phyloP scores from a whole-genome alignment of 2,797 vertebrate genomes.

The Notolepis coatsorum region DNA sequence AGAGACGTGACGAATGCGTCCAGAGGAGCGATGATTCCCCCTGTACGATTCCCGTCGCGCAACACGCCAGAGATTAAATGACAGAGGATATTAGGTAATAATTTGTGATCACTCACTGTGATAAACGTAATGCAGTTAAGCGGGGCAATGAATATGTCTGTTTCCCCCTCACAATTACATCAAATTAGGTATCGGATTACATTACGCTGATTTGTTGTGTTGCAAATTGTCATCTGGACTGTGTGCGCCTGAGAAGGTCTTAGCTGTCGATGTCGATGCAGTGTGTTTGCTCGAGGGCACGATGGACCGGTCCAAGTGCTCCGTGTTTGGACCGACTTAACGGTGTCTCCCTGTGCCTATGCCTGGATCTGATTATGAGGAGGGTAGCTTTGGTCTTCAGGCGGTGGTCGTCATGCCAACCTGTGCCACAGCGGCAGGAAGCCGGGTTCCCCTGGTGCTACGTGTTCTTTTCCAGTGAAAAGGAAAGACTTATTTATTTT shows the following conservation, averaged over 20 bases:
- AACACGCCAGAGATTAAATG: constrained; percentile 76
- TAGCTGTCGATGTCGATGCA: constrained; percentile 57
- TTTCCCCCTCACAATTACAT: constrained; percentile 68
- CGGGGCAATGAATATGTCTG: constrained; percentile 72
- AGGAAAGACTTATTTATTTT: no score
- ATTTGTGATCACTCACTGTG: constrained; percentile 73
- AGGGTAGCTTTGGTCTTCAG: constrained; percentile 35
- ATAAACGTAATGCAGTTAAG: constrained; percentile 74
- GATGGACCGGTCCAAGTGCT: constrained; percentile 40
- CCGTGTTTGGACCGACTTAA: constrained; percentile 33
- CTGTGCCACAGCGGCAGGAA: no score
- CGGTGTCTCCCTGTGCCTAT: constrained; percentile 35
- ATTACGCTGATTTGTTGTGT: constrained; percentile 70
- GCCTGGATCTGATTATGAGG: constrained; percentile 26
- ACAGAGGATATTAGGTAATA: constrained; percentile 74
- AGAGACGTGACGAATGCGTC: constrained; percentile 78
- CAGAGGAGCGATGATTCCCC: constrained; percentile 72
- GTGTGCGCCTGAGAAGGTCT: constrained; percentile 49
- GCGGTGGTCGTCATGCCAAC: constrained; percentile 12
- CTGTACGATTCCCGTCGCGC: constrained; percentile 74
- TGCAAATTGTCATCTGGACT: constrained; percentile 63
- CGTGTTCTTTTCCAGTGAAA: no score
- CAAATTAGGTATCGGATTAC: constrained; percentile 62
- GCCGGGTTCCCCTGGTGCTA: no score
- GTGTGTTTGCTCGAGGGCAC: constrained; percentile 42